Evolutionary conservation across 2,113 vertebrate species (phyloP), one percentile per base, ranked within the genome.

Genomic region (Aspiorhynchus laticeps): DNA sequence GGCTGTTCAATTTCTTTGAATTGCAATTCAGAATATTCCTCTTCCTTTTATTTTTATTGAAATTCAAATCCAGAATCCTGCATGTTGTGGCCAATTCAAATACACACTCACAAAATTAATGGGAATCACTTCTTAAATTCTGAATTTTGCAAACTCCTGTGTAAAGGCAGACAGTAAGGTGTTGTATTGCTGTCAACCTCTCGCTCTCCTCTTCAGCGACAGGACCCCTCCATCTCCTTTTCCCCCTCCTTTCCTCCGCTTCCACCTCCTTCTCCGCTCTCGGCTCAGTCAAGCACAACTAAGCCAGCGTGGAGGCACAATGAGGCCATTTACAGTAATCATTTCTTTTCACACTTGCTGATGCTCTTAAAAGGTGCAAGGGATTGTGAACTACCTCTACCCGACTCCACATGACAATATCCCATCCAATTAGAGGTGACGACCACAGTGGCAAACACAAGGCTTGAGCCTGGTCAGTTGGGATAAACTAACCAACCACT

Each of bases 221-320:
- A 87, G 67, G 51, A n/a, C 31, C n/a, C 14, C 41, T 85, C 65
- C 46, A 41, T 75, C 53, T 85, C 51, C 59, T 36, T 74, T 21
- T 14, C 33, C 53, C 36, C 75, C 19, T 90, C 87, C 76, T 69
- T 79, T 69, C 84, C 69, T 86, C 87, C 84, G 89, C 84, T 90
- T 89, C 90, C 90, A 91, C 91, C 91, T 90, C 90, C 33, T 38
- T 11, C 83, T 83, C 76, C 15, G 31, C 17, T 36, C 65, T 83
- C 56, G 38, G 90, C 90, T 91, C 92, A 91, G 88, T 92, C 85
- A 90, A 91, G 91, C 91, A 92, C 82, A 85, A 91, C 91, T 92
- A 92, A 92, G 91, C 91, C 91, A 85, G 90, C 65, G 83, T 84
- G 28, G 77, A 89, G 85, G 89, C 88, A 84, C 89, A 91, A 91